phyloP scores from a whole-genome alignment of 64 coral and sea anemone genomes.

The Catalaphyllia jardinei region DNA sequence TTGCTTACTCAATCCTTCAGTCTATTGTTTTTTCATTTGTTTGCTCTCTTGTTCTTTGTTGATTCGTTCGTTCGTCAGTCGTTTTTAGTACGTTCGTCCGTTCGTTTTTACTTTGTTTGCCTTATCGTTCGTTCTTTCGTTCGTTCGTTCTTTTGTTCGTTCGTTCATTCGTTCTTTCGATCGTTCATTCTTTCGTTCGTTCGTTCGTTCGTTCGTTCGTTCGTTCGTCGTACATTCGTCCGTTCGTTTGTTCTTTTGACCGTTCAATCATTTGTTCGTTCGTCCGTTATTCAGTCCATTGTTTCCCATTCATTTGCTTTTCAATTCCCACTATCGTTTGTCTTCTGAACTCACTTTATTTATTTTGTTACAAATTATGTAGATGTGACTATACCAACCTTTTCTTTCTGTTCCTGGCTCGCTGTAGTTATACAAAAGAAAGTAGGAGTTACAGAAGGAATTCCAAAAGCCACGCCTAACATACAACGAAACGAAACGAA shows the following conservation, averaged over 20 bases:
- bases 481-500: background rate
- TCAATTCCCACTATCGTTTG: no score
- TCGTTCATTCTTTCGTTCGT: background rate
- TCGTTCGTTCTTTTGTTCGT: background rate
- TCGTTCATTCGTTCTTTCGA: background rate
- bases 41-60: background rate
- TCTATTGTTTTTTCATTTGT: background rate
- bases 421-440: slow-evolving; percentile 10
- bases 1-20: background rate
- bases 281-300: no score
- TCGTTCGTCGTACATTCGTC: no score
- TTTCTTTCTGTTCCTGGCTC: slow-evolving; percentile 8
- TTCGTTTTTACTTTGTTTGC: background rate
- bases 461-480: background rate
- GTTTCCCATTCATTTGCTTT: background rate
- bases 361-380: background rate
- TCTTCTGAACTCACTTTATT: no score
- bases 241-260: no score
- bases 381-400: background rate
- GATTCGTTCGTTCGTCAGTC: background rate
- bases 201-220: background rate
- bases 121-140: background rate
- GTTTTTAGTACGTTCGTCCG: background rate
- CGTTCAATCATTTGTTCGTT: no score
- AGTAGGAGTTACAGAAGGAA: background rate